Evolutionary conservation across 1,140 invertebrate species (phyloP).

Genomic region (Trachymyrmex septentrionalis): DNA sequence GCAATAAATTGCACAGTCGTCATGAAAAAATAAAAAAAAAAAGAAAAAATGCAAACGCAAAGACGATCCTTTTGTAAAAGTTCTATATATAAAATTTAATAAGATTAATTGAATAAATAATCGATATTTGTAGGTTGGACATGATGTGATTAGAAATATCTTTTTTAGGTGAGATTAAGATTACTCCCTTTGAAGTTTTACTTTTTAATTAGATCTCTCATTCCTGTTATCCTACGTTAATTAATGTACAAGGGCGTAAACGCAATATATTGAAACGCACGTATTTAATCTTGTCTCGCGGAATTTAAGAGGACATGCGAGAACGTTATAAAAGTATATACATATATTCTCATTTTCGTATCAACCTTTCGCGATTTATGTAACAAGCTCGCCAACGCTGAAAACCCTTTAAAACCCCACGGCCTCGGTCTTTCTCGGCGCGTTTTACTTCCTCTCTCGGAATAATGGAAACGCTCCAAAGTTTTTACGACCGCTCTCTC

Average conservation of each 20-base stretch:
- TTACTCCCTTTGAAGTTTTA: not conserved
- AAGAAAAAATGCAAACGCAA: not conserved
- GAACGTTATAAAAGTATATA: conserved; percentile 44
- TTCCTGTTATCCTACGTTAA: not conserved
- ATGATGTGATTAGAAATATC: conserved; percentile 15
- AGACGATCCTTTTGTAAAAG: conserved; percentile 11
- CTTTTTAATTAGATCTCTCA: conserved; percentile 7
- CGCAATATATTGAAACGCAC: not conserved
- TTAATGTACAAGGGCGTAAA: not conserved
- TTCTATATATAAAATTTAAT: not conserved
- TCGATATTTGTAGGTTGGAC: not conserved
- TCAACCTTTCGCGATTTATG: conserved; percentile 63
- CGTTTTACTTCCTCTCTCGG: conserved; percentile 42
- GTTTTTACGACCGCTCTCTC: conserved; percentile 62
- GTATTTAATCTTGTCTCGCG: conserved; percentile 34
- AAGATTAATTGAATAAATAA: not conserved
- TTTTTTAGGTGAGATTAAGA: not conserved
- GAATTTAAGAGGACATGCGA: conserved; percentile 35
- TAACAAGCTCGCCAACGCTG: conserved; percentile 57
- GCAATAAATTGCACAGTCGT: conserved; percentile 57
- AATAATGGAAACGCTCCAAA: conserved; percentile 72
- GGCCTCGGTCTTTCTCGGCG: conserved; percentile 43
- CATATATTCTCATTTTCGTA: conserved; percentile 59
- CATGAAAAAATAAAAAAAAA: not conserved
- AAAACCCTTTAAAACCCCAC: conserved; percentile 44